Evolutionary conservation across 1,140 invertebrate genomes (phyloP), one percentile per base, ranked within the genome.

Genomic region (Medauroidea extradentata): DNA sequence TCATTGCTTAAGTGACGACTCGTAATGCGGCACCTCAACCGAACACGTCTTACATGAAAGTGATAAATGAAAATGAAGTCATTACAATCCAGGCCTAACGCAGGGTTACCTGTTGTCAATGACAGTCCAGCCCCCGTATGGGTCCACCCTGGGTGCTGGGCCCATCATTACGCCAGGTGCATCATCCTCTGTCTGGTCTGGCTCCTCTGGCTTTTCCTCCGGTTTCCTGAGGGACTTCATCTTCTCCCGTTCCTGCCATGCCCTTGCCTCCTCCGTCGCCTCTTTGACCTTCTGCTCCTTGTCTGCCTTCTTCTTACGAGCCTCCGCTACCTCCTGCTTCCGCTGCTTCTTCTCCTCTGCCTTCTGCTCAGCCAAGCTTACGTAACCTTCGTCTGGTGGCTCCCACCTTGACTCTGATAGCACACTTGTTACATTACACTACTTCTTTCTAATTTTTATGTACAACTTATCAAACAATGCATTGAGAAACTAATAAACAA

Each of bases 371-470:
- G 74, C 75, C 23, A 87, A 70, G 8, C 81, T 79, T 44, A 85
- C 70, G 63, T 73, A 89, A 9, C 84, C 86, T 65, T 87, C 85
- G 25, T 73, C 75, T 9, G 87, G 87, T 23, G 77, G 71, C 53
- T 85, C 78, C 85, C 85, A 87, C 1, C 78, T 70, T 0, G 85
- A 82, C 73, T 87, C 85, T 82, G 63, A n/a, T n/a, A n/a, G n/a
- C n/a, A n/a, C n/a, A n/a, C n/a, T n/a, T n/a, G n/a, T n/a, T n/a
- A n/a, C n/a, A n/a, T n/a, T n/a, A n/a, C n/a, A n/a, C n/a, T n/a
- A n/a, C n/a, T n/a, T n/a, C n/a, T n/a, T n/a, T n/a, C n/a, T n/a
- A n/a, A n/a, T n/a, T n/a, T n/a, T n/a, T n/a, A n/a, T n/a, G n/a
- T n/a, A n/a, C n/a, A n/a, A n/a, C n/a, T n/a, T n/a, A n/a, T n/a